These are phyloP conservation scores for Drosophila fungiperda DNA, from an alignment of 2,888 invertebrate genomes.

Conservation along the genomic window DNA sequence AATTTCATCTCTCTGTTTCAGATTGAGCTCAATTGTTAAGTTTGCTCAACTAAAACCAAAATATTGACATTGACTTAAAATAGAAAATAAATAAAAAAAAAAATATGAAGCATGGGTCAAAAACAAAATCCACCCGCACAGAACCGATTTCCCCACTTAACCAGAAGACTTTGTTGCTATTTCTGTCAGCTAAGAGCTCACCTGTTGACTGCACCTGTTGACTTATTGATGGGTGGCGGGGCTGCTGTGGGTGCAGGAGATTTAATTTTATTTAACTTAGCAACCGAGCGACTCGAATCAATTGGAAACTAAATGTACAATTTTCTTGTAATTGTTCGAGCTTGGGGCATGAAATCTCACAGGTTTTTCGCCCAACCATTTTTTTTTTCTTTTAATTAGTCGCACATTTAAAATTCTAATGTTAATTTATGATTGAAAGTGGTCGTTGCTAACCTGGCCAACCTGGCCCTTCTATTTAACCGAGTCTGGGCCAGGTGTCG, in stretches of 20 bases:
- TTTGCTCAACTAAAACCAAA: constrained; percentile 72
- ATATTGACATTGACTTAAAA: constrained; percentile 57
- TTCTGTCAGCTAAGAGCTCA: constrained; percentile 20
- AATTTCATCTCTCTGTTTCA: constrained; percentile 51
- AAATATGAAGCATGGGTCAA: constrained; percentile 12
- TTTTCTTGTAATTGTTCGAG: constrained; percentile 72
- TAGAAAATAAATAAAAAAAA: constrained; percentile 2
- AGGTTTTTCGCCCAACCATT: constrained; percentile 43
- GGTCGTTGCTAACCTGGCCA: constrained; percentile 37
- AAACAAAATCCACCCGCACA: constrained; percentile 36
- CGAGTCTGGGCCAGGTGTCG: constrained; percentile 69
- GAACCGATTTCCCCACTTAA: constrained; percentile 42
- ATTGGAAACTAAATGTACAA: constrained; percentile 61
- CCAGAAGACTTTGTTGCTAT: constrained; percentile 20
- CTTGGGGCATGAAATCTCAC: constrained; percentile 77
- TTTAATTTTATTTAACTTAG: constrained; percentile 38
- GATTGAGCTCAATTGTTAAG: constrained; percentile 23
- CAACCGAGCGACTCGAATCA: constrained; percentile 37
- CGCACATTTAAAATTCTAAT: constrained; percentile 78
- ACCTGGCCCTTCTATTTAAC: constrained; percentile 66
- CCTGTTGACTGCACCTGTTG: constrained; percentile 34
- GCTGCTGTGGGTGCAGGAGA: neutral
- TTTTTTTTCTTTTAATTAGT: constrained; percentile 64
- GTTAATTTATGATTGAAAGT: constrained; percentile 79
- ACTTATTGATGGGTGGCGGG: neutral